Conservation (phyloP, 2,113 vertebrate genomes). For the Macroglossus sobrinus region DNA sequence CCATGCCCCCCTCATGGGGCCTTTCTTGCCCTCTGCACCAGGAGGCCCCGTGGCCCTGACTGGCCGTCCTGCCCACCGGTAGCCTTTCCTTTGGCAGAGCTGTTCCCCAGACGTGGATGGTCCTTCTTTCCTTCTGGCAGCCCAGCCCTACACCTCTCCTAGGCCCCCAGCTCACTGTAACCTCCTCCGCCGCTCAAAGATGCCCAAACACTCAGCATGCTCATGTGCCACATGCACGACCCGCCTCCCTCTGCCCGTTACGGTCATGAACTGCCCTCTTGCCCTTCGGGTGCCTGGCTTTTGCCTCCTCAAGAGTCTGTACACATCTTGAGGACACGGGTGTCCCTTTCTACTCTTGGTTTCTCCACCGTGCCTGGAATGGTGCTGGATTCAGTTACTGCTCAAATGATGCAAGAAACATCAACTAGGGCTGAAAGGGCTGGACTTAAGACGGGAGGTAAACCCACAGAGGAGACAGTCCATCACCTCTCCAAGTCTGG, state of each 20-base stretch:
- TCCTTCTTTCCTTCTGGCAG: background rate
- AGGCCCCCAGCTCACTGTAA: background rate
- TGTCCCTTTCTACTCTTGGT: background rate
- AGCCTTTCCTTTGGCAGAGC: too few relatives aligned
- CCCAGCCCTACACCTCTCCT: background rate
- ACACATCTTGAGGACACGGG: rapidly evolving
- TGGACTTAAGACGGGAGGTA: background rate
- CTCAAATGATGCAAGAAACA: background rate
- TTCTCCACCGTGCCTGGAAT: background rate
- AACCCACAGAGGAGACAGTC: background rate
- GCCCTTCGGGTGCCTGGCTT: background rate
- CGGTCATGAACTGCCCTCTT: background rate
- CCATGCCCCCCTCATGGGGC: too few relatives aligned
- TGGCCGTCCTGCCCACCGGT: rapidly evolving
- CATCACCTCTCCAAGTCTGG: background rate
- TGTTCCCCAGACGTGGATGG: background rate
- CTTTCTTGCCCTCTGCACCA: background rate
- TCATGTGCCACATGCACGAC: rapidly evolving
- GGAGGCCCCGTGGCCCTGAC: background rate
- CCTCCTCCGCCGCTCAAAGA: background rate
- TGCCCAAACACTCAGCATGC: background rate
- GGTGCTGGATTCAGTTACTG: background rate
- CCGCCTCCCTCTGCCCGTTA: background rate
- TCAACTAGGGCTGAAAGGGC: background rate
- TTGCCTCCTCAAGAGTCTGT: background rate